Conservation (phyloP, 2,888 invertebrate genomes). For the Aphodius sticticus region DNA sequence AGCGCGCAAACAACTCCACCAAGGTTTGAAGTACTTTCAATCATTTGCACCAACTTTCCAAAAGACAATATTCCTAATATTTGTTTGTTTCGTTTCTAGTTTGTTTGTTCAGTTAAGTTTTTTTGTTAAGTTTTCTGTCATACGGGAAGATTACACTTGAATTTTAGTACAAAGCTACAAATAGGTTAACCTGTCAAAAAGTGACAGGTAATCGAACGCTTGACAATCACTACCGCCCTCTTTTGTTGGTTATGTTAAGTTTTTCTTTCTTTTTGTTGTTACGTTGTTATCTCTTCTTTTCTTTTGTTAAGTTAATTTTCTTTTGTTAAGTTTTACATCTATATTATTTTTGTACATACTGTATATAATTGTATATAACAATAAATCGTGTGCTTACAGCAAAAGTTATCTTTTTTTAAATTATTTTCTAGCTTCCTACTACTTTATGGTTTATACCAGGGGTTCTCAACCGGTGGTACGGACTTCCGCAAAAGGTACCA, state of each 20-base stretch:
- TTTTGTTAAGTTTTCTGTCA: not conserved
- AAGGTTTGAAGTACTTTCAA: constrained; percentile 15
- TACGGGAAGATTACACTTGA: constrained; percentile 13
- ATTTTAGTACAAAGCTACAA: constrained; percentile 11
- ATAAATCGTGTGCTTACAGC: constrained; percentile 18
- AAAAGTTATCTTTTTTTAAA: not conserved
- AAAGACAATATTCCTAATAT: not conserved
- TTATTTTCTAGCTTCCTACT: not conserved
- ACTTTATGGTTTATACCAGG: too few species aligned
- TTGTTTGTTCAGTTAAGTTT: constrained; percentile 9
- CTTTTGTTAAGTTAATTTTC: constrained; percentile 1
- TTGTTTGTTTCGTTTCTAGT: constrained; percentile 5
- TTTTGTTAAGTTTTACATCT: constrained; percentile 14
- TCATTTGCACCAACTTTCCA: constrained; percentile 4
- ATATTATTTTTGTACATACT: constrained; percentile 16
- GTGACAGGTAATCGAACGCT: constrained; percentile 9
- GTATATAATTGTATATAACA: constrained; percentile 20
- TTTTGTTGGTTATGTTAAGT: not conserved
- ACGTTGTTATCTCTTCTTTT: constrained; percentile 12
- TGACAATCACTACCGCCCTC: constrained; percentile 12
- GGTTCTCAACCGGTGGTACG: too few species aligned
- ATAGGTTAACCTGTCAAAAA: constrained; percentile 5
- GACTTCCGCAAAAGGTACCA: too few species aligned
- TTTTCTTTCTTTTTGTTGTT: constrained; percentile 5
- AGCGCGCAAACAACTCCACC: not conserved